Percentiles rank a stretch among this genome's conserved stretches.
Conservation (phyloP, 2,113 vertebrate species). For the Neogale vison region DNA sequence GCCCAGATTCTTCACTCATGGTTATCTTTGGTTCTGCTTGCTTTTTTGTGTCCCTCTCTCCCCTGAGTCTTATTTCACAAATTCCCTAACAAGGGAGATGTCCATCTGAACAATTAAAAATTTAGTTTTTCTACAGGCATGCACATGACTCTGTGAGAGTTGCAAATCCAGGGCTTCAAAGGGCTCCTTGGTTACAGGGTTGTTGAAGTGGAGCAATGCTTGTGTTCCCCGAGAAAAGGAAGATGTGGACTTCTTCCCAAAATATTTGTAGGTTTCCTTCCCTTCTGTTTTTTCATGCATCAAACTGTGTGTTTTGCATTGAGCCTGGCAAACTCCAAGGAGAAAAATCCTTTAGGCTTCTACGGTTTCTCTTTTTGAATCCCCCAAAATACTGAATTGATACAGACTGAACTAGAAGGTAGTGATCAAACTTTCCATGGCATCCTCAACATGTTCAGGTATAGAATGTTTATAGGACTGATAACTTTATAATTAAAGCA, state of each 20-base stretch:
- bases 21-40: not conserved
- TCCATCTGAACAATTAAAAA: constrained; percentile 20
- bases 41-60: not conserved
- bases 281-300: not conserved
- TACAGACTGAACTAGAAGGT: not conserved
- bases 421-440: rapidly evolving
- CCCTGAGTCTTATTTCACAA: not conserved
- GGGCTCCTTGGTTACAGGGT: not conserved
- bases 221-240: constrained; percentile 48
- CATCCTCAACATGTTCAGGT: not conserved
- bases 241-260: not conserved
- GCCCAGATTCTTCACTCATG: not conserved
- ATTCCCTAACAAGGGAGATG: not conserved
- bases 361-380: not conserved
- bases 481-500: not conserved
- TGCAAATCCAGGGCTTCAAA: constrained; percentile 9
- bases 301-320: not conserved
- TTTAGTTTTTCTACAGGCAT: not conserved
- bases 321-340: not conserved
- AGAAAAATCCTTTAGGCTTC: not conserved
- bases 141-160: not conserved
- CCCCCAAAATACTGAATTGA: not conserved
- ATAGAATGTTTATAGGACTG: not conserved
- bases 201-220: not conserved
- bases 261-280: not conserved